These are phyloP conservation scores for Aurelia aurita DNA, from an alignment of 30 jellyfish, hydroid and myxozoan species.

Conservation along the genomic window DNA sequence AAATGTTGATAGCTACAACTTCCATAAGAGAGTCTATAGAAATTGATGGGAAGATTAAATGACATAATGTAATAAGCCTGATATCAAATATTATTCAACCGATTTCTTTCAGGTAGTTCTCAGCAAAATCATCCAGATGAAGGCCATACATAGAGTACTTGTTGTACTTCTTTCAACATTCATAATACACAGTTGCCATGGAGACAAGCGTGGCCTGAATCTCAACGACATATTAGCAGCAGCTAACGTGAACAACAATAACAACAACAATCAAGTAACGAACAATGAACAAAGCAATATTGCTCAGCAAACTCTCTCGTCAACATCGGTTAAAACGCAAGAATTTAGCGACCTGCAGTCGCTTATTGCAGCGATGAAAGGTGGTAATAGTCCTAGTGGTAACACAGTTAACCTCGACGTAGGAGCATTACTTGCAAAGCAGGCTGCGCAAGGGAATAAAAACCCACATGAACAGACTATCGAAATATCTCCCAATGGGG, in stretches of 20 bases:
- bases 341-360: slow-evolving; percentile 69
- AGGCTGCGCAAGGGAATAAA: slow-evolving; percentile 3
- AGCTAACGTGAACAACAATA: slow-evolving; percentile 41
- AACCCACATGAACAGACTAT: slow-evolving; percentile 37
- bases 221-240: slow-evolving; percentile 65
- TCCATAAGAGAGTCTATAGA: too few relatives aligned
- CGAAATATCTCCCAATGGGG: slow-evolving; percentile 48
- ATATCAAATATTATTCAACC: too few relatives aligned
- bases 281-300: slow-evolving; percentile 57
- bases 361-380: slow-evolving; percentile 57
- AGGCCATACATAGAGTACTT: slow-evolving; percentile 5
- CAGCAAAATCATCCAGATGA: slow-evolving; percentile 5
- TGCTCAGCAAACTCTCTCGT: slow-evolving; percentile 21
- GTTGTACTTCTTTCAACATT: slow-evolving; percentile 18
- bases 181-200: slow-evolving; percentile 12
- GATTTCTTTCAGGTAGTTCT: neutral
- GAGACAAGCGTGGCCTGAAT: slow-evolving; percentile 47
- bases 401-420: slow-evolving; percentile 60
- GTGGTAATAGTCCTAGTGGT: slow-evolving; percentile 25
- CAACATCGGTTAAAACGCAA: slow-evolving; percentile 82
- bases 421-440: slow-evolving; percentile 31
- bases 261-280: slow-evolving; percentile 47
- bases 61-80: too few relatives aligned
- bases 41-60: too few relatives aligned
- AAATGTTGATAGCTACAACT: too few relatives aligned